phyloP scores from a whole-genome alignment of 2,797 vertebrate species.

The Alfaro cultratus region DNA sequence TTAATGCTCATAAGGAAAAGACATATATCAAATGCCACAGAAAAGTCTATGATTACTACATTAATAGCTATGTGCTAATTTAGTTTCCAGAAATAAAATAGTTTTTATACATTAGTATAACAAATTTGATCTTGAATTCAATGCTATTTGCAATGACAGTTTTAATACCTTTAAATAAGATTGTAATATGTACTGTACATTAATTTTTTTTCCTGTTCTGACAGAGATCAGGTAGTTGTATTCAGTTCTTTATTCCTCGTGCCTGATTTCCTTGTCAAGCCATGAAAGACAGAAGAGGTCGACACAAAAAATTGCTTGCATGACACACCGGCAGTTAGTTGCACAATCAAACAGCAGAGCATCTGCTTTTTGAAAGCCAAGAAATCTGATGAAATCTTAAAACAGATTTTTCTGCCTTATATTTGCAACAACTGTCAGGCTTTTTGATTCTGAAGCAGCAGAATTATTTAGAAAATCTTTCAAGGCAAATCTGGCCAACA shows the following conservation, averaged over 20 bases:
- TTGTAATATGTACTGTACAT: neutral
- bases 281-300: conserved; percentile 2
- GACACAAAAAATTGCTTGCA: neutral
- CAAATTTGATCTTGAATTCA: neutral
- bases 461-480: neutral
- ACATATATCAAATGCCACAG: neutral
- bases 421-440: neutral
- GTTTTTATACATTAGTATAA: neutral
- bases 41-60: neutral
- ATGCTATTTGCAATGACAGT: neutral
- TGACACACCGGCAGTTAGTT: neutral
- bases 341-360: neutral
- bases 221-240: neutral
- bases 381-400: neutral
- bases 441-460: neutral
- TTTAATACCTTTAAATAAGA: neutral
- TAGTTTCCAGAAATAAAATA: neutral
- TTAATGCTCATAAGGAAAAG: neutral
- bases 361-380: conserved; percentile 3
- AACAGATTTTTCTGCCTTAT: neutral
- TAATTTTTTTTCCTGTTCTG: neutral
- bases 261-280: neutral
- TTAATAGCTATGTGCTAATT: neutral
- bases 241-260: neutral
- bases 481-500: neutral